Conservation (phyloP, 2,797 vertebrate species). For the Brachyrhaphis roseni region DNA sequence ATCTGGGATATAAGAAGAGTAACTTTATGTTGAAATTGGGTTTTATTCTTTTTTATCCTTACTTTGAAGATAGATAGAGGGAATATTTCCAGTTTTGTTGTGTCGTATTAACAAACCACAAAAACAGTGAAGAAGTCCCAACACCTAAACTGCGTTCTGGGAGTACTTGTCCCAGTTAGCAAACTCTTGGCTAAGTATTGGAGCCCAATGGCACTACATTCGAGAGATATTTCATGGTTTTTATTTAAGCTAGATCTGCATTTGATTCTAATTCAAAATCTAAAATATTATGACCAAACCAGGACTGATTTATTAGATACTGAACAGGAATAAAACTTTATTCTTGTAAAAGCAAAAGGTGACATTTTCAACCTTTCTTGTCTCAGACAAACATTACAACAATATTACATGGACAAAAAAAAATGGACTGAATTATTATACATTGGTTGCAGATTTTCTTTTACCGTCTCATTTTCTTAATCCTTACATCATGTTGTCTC, state of each 20-base stretch:
- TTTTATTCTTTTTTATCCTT: neutral
- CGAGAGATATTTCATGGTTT: neutral
- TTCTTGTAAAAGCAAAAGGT: neutral
- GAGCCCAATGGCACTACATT: neutral
- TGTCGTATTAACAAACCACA: neutral
- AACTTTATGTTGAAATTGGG: neutral
- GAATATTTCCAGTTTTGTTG: neutral
- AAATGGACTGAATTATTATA: neutral
- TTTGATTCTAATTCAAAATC: neutral
- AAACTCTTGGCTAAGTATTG: neutral
- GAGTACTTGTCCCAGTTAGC: neutral
- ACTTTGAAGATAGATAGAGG: neutral
- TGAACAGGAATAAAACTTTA: neutral
- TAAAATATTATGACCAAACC: neutral
- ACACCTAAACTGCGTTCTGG: neutral
- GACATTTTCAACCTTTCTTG: neutral
- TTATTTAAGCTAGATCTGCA: neutral
- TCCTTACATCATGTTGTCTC: neutral
- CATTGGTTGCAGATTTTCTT: neutral
- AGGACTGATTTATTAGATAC: neutral
- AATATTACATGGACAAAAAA: neutral
- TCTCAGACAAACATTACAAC: neutral
- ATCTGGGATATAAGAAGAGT: neutral
- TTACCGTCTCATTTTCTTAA: neutral
- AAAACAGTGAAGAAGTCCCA: neutral